Base-by-base conservation (phyloP, 2,888 invertebrate genomes). In the Nemapogon koenigi region DNA sequence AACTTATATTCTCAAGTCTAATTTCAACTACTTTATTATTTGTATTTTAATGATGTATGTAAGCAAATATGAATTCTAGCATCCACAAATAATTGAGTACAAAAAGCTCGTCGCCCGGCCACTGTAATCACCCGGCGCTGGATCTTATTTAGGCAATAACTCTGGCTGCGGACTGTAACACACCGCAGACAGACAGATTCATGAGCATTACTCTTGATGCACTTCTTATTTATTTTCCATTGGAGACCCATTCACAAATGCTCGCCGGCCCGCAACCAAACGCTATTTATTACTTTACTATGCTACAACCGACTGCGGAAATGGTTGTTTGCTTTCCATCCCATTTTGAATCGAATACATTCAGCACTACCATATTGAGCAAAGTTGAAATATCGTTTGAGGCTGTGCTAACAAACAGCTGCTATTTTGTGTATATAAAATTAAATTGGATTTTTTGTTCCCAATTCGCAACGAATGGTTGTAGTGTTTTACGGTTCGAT, bases 211-310 rank as follows among this genome's bases (percentile, higher is more conserved):
- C 39, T 33, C 33, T 16, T 17, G 39, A 32, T 39, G 39, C 39
- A 39, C 11, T 39, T 58, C 58, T 61, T 62, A 59, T 63, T 63
- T 63, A 62, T 62, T 53, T 59, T 55, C 52, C 59, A 55, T 56
- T 57, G 46, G 62, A 61, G 63, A 49, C 51, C 55, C 51, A 59
- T 35, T 37, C 37, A 28, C 37, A 28, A 28, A 37, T 37, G 37
- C 15, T 61, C 52, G 49, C 46, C 16, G 29, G 13, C 25, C 40
- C 27, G 39, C 30, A 29, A 39, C 29, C 22, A 35, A 35, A 36
- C 35, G 31, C 47, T 53, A 54, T 57, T 55, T 60, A 63, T 57
- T 56, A 52, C 46, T 51, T 49, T 55, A 59, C 60, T 28, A 28
- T 28, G 11, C 11, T 4, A 4, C 28, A 11, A 28, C 11, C n/a